Evolutionary conservation across 2,888 invertebrate genomes (phyloP).

Genomic region (Drosophila melanocephala): DNA sequence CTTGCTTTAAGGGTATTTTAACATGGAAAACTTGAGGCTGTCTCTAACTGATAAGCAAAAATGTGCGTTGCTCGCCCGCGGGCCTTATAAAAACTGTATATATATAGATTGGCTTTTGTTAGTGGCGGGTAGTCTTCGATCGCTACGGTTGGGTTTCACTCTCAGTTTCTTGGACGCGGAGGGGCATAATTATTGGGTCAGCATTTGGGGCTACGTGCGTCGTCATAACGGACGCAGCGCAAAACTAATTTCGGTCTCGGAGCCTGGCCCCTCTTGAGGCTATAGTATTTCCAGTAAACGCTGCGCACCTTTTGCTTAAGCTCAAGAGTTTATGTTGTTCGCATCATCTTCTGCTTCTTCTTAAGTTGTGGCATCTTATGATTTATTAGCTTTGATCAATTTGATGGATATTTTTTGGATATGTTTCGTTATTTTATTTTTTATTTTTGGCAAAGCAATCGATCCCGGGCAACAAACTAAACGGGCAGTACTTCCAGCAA

Average conservation of each 20-base stretch:
- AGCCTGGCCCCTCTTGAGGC: slow-evolving; percentile 63
- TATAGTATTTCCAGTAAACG: slow-evolving; percentile 76
- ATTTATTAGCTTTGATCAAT: slow-evolving; percentile 84
- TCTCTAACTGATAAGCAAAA: slow-evolving; percentile 62
- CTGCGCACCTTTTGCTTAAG: slow-evolving; percentile 40
- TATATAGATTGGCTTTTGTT: slow-evolving; percentile 39
- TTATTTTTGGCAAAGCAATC: slow-evolving; percentile 53
- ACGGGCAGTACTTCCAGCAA: slow-evolving; percentile 25
- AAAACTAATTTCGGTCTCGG: slow-evolving; percentile 74
- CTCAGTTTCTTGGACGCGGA: slow-evolving; percentile 76
- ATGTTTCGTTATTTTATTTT: not conserved
- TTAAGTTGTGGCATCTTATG: slow-evolving; percentile 69
- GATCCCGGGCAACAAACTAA: slow-evolving; percentile 31
- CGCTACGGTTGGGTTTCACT: slow-evolving; percentile 72
- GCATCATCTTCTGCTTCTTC: slow-evolving; percentile 18
- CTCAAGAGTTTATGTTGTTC: slow-evolving; percentile 18
- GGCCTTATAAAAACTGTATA: slow-evolving; percentile 36
- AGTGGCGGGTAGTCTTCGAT: slow-evolving; percentile 3
- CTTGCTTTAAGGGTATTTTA: slow-evolving; percentile 29
- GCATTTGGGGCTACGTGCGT: slow-evolving; percentile 62
- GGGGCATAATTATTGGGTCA: slow-evolving; percentile 83
- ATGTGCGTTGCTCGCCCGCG: slow-evolving; percentile 48
- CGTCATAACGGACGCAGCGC: slow-evolving; percentile 65
- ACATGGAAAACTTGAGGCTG: slow-evolving; percentile 32
- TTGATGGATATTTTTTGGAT: slow-evolving; percentile 77